Evolutionary conservation across 2,113 vertebrate species (phyloP), one percentile per base, ranked within the genome.

Genomic region (Amphilophus citrinellus): DNA sequence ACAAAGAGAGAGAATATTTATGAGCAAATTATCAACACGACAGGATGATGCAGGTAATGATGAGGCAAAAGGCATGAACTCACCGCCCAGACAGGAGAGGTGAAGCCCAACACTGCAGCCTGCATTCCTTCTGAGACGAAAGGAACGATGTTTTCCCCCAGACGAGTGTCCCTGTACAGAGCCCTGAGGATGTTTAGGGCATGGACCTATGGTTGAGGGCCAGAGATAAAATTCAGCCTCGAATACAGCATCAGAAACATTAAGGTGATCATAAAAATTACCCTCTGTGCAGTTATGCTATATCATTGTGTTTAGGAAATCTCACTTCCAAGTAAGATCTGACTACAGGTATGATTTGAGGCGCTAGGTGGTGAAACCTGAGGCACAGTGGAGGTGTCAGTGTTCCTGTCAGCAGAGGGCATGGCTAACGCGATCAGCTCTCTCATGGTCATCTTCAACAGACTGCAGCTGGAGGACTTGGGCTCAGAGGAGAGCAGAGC

Each of bases 161-260:
- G 94, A 62, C 97, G 98, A 0, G 98, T 97, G 92, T 99, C 98
- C 84, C 98, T 96, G 78, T 97, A 99, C 78, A 99, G 94, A 2
- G 98, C 98, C 82, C 98, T 90, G 35, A 99, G 96, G 91, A 99
- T 97, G 96, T 99, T 99, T 87, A 99, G 95, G 85, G 98, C 97
- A 53, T 99, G 98, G 89, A 99, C 98, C 98, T 99, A 84, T 58
- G 58, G 68, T 20, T 39, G n/a, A 84, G 53, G 68, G 22, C 82
- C 10, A 61, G 18, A 75, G 50, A 76, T 10, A 59, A 42, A 20
- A 59, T 17, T 57, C 15, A 79, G 57, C 24, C 37, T 63, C 22
- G 6, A 18, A 42, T 20, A 60, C 37, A 13, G 0, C 14, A 32
- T 73, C 56, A 61, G n/a, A 44, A 61, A 50, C 27, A 56, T 53